Conservation (phyloP, 1,140 invertebrate species). For the Bombus terrestris region DNA sequence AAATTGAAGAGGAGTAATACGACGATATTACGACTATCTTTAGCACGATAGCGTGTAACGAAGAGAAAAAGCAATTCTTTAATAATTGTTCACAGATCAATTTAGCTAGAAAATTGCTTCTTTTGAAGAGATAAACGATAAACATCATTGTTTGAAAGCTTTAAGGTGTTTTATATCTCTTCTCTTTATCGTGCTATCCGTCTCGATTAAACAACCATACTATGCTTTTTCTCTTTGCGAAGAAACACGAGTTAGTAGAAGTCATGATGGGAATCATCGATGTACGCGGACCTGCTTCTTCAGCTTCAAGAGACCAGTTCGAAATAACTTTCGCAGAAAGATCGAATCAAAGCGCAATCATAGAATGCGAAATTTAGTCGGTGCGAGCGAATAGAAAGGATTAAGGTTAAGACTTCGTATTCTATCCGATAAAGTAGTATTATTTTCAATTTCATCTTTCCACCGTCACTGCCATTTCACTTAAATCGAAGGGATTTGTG, state of each 20-base stretch:
- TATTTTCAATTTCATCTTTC: conserved; percentile 42
- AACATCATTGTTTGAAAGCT: not conserved
- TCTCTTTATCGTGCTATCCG: too few species aligned
- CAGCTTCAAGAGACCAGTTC: not conserved
- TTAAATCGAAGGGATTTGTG: not conserved
- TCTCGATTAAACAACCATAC: not conserved
- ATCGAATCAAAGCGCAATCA: not conserved
- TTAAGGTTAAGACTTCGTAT: conserved; percentile 32
- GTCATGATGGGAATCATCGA: not conserved
- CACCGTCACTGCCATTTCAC: too few species aligned
- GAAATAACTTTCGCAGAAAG: not conserved
- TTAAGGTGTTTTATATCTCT: too few species aligned
- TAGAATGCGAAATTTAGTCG: not conserved
- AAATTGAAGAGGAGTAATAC: too few species aligned
- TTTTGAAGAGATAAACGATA: conserved; percentile 50
- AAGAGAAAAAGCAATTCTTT: conserved; percentile 13
- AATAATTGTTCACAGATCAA: conserved; percentile 1
- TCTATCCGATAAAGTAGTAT: conserved; percentile 6
- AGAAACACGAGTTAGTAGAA: not conserved
- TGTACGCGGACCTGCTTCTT: not conserved
- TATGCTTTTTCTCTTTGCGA: not conserved
- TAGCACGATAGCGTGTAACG: not conserved
- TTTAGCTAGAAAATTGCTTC: conserved; percentile 58
- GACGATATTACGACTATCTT: not conserved
- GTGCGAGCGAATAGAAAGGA: conserved; percentile 15